phyloP scores from a whole-genome alignment of 2,797 vertebrate genomes.

The Smutsia temminckii region DNA sequence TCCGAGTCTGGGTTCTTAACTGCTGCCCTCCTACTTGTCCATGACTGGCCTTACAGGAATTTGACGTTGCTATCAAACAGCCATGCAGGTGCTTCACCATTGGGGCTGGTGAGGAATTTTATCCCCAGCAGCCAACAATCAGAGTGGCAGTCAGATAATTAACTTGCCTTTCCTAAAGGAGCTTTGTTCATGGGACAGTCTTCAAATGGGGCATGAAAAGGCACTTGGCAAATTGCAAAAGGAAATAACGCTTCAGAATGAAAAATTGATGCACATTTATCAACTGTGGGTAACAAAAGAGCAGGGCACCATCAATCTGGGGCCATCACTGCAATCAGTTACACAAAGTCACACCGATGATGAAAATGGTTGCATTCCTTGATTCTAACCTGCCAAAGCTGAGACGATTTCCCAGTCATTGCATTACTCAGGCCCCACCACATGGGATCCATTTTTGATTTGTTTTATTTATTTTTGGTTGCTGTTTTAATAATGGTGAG shows the following conservation, averaged over 20 bases:
- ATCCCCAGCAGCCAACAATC: slow-evolving; percentile 28
- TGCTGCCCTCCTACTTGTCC: fast-evolving
- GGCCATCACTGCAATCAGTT: slow-evolving; percentile 51
- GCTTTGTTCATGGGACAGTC: slow-evolving; percentile 57
- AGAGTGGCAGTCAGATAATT: slow-evolving; percentile 49
- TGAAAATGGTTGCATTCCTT: not conserved
- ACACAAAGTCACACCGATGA: not conserved
- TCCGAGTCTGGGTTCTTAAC: not conserved
- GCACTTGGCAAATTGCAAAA: slow-evolving; percentile 72
- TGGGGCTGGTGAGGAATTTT: not conserved
- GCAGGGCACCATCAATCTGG: not conserved
- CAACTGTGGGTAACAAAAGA: slow-evolving; percentile 44
- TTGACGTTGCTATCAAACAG: fast-evolving
- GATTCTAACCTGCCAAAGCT: slow-evolving; percentile 44
- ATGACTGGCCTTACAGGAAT: not conserved
- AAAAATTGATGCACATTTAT: slow-evolving; percentile 78
- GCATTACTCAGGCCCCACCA: not conserved
- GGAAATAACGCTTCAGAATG: slow-evolving; percentile 78
- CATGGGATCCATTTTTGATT: not conserved
- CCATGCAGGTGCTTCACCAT: not conserved
- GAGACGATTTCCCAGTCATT: not conserved
- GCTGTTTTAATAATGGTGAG: not conserved
- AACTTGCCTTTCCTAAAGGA: slow-evolving; percentile 43
- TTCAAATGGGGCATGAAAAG: slow-evolving; percentile 62
- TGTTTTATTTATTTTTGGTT: not conserved